phyloP scores from a whole-genome alignment of 2,113 vertebrate species.

The Todiramphus chloris region DNA sequence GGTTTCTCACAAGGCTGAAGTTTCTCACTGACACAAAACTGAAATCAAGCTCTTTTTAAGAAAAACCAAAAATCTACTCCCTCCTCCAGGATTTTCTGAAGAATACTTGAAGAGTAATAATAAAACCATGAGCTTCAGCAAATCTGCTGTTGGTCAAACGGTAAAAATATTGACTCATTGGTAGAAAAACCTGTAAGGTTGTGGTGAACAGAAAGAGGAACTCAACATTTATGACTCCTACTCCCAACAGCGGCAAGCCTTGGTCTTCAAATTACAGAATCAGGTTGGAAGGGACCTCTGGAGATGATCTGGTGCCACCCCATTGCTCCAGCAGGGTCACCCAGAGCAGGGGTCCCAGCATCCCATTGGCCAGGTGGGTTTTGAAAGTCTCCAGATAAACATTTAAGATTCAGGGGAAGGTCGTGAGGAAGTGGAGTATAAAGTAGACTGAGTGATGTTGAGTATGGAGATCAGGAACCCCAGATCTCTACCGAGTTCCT shows the following conservation, averaged over 20 bases:
- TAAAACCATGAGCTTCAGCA: neutral
- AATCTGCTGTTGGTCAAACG: neutral
- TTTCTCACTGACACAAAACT: neutral
- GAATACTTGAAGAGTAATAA: neutral
- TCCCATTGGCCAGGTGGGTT: too few relatives aligned
- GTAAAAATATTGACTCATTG: neutral
- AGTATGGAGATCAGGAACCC: fast-evolving
- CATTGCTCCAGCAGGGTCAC: too few relatives aligned
- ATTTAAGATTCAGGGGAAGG: neutral
- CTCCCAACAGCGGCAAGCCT: neutral
- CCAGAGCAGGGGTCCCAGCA: too few relatives aligned
- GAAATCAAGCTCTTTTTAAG: neutral
- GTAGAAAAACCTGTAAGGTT: neutral
- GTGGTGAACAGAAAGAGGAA: neutral
- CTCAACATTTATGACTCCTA: fast-evolving
- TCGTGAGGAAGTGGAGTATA: neutral
- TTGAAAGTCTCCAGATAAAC: too few relatives aligned
- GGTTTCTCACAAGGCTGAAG: neutral
- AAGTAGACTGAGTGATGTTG: neutral
- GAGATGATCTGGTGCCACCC: too few relatives aligned
- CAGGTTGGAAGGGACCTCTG: too few relatives aligned
- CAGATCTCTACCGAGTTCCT: neutral
- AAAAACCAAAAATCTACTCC: neutral
- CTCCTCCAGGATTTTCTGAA: neutral
- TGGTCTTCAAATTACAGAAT: neutral